phyloP scores from a whole-genome alignment of 2,888 invertebrate species.

The Drosophila anomelani region DNA sequence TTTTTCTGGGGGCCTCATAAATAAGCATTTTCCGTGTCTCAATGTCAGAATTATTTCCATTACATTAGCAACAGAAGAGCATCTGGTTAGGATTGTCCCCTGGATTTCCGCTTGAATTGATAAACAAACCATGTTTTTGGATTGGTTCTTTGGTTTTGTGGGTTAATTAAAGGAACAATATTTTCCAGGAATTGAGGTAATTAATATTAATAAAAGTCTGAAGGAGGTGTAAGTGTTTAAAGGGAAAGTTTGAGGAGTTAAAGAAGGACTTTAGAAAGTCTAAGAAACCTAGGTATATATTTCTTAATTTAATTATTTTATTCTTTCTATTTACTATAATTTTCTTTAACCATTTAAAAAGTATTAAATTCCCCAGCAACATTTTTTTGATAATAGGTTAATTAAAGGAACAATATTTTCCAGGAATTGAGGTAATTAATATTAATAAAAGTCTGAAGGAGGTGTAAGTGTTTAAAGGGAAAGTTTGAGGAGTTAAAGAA shows the following conservation, averaged over 20 bases:
- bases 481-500: neutral
- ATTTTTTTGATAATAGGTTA: neutral
- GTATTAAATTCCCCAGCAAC: neutral
- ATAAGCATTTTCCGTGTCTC: constrained; percentile 59
- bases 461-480: neutral
- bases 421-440: neutral
- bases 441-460: neutral
- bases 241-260: neutral
- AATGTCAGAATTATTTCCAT: constrained; percentile 77
- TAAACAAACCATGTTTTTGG: neutral
- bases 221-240: neutral
- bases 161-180: neutral
- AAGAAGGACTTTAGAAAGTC: neutral
- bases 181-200: neutral
- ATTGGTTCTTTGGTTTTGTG: neutral
- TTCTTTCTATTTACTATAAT: neutral
- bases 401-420: neutral
- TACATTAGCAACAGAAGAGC: constrained; percentile 67
- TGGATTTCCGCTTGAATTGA: neutral
- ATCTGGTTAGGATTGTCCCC: constrained; percentile 22
- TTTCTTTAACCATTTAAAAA: neutral
- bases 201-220: neutral
- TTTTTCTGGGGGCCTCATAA: constrained; percentile 50
- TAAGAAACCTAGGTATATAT: neutral
- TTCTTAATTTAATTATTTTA: neutral